These are phyloP conservation scores for Sepiola atlantica DNA, from an alignment of 2,888 invertebrate species.

Conservation along the genomic window DNA sequence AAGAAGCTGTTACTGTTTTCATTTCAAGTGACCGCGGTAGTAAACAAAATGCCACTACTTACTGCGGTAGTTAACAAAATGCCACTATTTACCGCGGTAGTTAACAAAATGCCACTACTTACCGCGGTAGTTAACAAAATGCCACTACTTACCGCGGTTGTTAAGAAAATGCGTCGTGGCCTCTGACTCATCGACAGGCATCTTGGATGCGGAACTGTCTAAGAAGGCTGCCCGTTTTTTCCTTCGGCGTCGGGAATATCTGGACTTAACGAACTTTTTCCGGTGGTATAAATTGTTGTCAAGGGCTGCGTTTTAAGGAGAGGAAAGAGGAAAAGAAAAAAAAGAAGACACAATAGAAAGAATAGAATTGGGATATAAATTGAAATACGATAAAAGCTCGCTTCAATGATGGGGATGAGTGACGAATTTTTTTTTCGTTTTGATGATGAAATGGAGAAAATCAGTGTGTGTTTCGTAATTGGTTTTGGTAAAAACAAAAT, in stretches of 20 bases:
- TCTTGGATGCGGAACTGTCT: slow-evolving; percentile 41
- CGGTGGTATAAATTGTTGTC: slow-evolving; percentile 37
- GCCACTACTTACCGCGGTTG: slow-evolving; percentile 40
- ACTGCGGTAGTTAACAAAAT: neutral
- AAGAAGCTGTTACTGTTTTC: neutral
- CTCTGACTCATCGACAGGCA: slow-evolving; percentile 37
- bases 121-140: neutral
- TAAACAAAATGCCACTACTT: no score
- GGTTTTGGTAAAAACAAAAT: no score
- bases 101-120: no score
- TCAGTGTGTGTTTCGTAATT: no score
- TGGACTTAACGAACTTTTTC: slow-evolving; percentile 45
- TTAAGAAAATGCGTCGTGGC: slow-evolving; percentile 44
- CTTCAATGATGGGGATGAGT: neutral
- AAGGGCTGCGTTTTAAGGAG: neutral
- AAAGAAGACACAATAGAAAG: neutral
- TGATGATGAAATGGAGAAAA: no score
- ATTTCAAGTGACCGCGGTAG: neutral
- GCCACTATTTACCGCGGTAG: neutral
- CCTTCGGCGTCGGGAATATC: slow-evolving; percentile 37
- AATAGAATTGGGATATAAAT: neutral
- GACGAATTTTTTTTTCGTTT: no score
- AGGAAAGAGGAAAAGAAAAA: neutral
- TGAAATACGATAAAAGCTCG: neutral
- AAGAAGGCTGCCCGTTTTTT: slow-evolving; percentile 38